phyloP scores from a whole-genome alignment of 2,888 invertebrate species.

The Parnassius orleans region DNA sequence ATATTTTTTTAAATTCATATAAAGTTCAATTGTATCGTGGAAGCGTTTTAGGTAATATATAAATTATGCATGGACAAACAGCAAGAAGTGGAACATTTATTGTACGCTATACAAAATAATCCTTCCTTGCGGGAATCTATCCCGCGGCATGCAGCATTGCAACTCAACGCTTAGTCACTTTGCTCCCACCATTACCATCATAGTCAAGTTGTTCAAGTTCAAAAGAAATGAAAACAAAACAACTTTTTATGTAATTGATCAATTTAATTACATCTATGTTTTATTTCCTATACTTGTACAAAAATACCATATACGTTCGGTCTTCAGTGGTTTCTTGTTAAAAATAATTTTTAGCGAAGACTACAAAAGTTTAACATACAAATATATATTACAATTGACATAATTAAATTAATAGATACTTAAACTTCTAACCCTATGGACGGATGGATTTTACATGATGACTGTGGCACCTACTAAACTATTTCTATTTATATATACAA shows the following conservation, averaged over 20 bases:
- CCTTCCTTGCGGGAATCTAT: not conserved
- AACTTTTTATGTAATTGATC: slow-evolving; percentile 24
- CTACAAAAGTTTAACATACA: slow-evolving; percentile 1
- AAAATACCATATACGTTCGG: slow-evolving; percentile 29
- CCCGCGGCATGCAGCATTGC: not conserved
- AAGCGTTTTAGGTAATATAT: too few relatives aligned
- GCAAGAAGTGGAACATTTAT: too few relatives aligned
- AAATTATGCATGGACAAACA: too few relatives aligned
- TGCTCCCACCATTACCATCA: too few relatives aligned
- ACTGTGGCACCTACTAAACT: slow-evolving; percentile 35
- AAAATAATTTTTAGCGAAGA: slow-evolving; percentile 11
- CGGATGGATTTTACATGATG: slow-evolving; percentile 40
- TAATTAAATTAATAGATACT: slow-evolving; percentile 11
- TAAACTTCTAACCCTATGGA: slow-evolving; percentile 37
- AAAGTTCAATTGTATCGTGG: too few relatives aligned
- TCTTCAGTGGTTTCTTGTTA: slow-evolving; percentile 18
- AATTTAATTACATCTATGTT: slow-evolving; percentile 29
- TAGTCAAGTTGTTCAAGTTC: not conserved
- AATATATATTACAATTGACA: slow-evolving; percentile 10
- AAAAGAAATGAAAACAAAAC: slow-evolving; percentile 14
- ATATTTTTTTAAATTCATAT: too few relatives aligned
- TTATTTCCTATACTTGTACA: slow-evolving; percentile 24
- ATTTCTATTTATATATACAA: slow-evolving; percentile 59
- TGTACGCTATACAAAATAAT: not conserved
- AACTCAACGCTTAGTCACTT: not conserved